phyloP scores from a whole-genome alignment of 2,113 vertebrate genomes.

The Sitta europaea region DNA sequence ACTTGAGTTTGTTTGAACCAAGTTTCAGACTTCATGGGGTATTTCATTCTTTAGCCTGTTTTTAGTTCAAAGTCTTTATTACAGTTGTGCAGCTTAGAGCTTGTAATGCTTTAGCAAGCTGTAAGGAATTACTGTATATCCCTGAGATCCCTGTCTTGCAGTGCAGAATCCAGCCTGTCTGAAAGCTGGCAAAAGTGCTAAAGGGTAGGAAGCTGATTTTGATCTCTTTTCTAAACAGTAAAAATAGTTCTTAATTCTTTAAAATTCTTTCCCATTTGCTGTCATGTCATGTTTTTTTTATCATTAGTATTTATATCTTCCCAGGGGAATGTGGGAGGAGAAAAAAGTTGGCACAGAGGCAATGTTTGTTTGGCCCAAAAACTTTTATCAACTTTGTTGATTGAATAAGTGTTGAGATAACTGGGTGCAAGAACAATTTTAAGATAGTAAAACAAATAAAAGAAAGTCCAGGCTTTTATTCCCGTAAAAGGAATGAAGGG shows the following conservation, averaged over 20 bases:
- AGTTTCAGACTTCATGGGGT: not conserved
- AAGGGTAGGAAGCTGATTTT: constrained; percentile 27
- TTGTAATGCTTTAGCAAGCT: constrained; percentile 29
- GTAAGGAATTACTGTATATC: constrained; percentile 26
- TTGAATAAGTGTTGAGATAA: not conserved
- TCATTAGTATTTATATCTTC: not conserved
- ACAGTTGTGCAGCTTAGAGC: not conserved
- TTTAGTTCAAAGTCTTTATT: not conserved
- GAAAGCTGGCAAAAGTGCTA: not conserved
- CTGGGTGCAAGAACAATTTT: not conserved
- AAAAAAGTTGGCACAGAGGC: not conserved
- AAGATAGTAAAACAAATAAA: not conserved
- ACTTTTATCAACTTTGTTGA: not conserved
- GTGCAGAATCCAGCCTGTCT: not conserved
- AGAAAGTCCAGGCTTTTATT: not conserved
- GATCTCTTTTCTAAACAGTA: constrained; percentile 28
- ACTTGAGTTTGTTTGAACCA: not conserved
- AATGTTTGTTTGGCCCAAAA: not conserved
- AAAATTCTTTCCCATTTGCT: not conserved
- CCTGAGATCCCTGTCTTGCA: not conserved
- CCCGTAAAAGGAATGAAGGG: not conserved
- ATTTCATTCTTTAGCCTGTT: not conserved
- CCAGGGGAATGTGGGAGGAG: not conserved
- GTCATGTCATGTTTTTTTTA: not conserved
- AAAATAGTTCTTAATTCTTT: constrained; percentile 17